A percentile compares a stretch with the other conserved stretches of the same genome.
Conservation (phyloP, 2,888 invertebrate species). For the Drosophila falleni region DNA sequence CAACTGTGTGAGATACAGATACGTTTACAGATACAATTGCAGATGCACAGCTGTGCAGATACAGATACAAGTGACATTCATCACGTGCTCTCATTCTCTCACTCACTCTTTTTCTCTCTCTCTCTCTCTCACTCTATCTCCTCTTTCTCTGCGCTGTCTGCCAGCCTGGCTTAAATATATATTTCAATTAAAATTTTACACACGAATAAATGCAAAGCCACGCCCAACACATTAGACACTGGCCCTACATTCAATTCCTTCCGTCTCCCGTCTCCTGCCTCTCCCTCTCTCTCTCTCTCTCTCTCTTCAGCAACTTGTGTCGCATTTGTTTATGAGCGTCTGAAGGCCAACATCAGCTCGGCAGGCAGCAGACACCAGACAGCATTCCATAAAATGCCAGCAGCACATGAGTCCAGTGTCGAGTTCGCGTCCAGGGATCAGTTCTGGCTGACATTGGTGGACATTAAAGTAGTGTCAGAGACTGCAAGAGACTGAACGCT, state of each 20-base stretch:
- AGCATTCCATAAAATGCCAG: constrained; percentile 2
- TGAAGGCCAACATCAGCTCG: constrained; percentile 62
- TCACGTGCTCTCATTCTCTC: constrained; percentile 14
- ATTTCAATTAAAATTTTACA: constrained; percentile 80
- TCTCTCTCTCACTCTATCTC: neutral
- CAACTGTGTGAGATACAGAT: constrained; percentile 35
- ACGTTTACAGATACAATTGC: constrained; percentile 32
- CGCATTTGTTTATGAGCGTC: constrained; percentile 71
- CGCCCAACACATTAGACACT: constrained; percentile 70
- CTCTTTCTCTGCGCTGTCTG: constrained; percentile 21
- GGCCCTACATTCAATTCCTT: constrained; percentile 5
- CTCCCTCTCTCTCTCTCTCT: constrained; percentile 21
- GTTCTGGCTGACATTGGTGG: constrained; percentile 4
- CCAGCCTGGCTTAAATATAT: constrained; percentile 65
- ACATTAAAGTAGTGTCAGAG: constrained; percentile 2
- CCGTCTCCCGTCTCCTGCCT: neutral
- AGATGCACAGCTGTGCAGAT: constrained; percentile 27
- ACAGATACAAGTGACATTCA: constrained; percentile 60
- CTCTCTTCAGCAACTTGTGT: constrained; percentile 51
- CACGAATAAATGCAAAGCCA: constrained; percentile 77
- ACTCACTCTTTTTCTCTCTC: neutral
- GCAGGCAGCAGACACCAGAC: constrained; percentile 23
- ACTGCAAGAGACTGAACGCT: neutral
- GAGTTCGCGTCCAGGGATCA: constrained; percentile 27
- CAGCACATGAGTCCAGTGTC: constrained; percentile 25